Evolutionary conservation across 2,113 vertebrate species (phyloP).

Genomic region (Hippocampus comes): DNA sequence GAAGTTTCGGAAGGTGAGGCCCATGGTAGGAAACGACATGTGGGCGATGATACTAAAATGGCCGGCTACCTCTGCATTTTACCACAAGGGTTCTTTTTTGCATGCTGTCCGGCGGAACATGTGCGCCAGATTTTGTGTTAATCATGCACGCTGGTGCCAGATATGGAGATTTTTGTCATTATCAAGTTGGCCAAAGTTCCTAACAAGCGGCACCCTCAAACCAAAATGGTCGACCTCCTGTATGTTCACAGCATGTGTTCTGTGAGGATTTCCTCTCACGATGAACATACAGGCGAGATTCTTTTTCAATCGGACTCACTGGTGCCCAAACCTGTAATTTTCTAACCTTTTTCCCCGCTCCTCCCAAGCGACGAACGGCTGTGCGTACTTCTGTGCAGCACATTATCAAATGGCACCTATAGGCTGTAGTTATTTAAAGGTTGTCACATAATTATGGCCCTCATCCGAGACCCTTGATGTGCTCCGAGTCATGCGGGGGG

Average conservation of each 20-base stretch:
- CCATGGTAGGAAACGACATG: neutral
- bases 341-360: neutral
- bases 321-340: neutral
- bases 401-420: constrained; percentile 56
- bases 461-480: constrained; percentile 28
- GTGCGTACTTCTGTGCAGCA: constrained; percentile 14
- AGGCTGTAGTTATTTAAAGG: constrained; percentile 57
- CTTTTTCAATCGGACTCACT: neutral
- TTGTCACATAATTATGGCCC: constrained; percentile 57
- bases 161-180: neutral
- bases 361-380: neutral
- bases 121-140: neutral
- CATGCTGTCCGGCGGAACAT: no score
- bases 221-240: neutral
- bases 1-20: no score
- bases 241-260: neutral
- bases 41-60: neutral
- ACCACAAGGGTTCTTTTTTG: neutral
- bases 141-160: no score
- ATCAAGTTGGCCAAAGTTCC: no score
- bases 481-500: constrained; percentile 36
- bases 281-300: neutral
- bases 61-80: neutral
- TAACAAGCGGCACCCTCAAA: no score
- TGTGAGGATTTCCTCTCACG: neutral